Evolutionary conservation across 2,888 invertebrate species (phyloP).

Genomic region (Nomada lathburiana): DNA sequence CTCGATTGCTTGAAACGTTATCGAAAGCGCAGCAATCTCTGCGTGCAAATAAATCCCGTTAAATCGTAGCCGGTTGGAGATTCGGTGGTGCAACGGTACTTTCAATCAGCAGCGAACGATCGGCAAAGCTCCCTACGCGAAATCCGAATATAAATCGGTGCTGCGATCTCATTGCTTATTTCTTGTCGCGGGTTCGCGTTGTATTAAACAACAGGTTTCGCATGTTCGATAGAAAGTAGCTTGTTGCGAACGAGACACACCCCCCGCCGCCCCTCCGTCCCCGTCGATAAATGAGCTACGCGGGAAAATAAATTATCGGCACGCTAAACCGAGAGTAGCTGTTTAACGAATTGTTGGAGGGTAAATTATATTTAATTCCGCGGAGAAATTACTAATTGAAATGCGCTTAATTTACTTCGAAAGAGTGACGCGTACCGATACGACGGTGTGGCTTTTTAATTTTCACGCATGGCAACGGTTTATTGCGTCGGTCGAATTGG

Average conservation of each 20-base stretch:
- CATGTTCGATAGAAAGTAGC: not conserved
- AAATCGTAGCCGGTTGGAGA: conserved; percentile 16
- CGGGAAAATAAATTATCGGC: conserved; percentile 29
- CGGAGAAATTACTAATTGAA: conserved; percentile 48
- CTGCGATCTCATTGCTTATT: not conserved
- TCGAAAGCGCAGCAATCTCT: conserved; percentile 6
- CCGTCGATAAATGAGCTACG: conserved; percentile 13
- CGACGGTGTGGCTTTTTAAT: conserved; percentile 21
- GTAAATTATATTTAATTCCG: conserved; percentile 41
- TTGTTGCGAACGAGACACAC: no score
- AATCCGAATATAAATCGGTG: conserved; percentile 4
- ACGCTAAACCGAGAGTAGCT: conserved; percentile 15
- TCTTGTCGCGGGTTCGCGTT: not conserved
- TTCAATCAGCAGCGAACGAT: not conserved
- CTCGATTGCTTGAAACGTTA: conserved; percentile 33
- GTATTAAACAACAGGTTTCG: conserved; percentile 5
- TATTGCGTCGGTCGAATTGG: not conserved
- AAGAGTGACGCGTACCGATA: conserved; percentile 14
- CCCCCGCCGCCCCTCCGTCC: no score
- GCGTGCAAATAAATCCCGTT: not conserved
- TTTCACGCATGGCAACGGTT: conserved; percentile 4
- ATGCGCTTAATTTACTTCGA: conserved; percentile 37
- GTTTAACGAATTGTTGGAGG: conserved; percentile 38
- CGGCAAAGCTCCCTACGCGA: not conserved
- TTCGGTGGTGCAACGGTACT: not conserved